Evolutionary conservation across 2,113 vertebrate species (phyloP).

Genomic region (Pelobates fuscus): DNA sequence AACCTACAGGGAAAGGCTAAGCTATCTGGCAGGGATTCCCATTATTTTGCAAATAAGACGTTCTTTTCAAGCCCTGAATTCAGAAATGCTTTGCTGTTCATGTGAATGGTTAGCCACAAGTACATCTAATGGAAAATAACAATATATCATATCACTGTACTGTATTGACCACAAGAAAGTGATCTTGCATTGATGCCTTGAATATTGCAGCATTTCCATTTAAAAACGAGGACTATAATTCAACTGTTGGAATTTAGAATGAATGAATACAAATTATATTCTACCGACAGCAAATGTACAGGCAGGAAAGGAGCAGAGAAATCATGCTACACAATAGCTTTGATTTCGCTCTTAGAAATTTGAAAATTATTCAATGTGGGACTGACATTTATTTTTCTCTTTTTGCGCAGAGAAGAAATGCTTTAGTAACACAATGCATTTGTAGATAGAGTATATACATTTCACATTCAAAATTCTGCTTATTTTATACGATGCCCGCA

Average conservation of each 20-base stretch:
- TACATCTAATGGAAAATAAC: constrained; percentile 3
- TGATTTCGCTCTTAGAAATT: constrained; percentile 39
- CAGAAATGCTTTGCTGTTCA: background rate
- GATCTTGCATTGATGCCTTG: background rate
- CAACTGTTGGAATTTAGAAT: background rate
- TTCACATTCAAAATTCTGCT: constrained; percentile 14
- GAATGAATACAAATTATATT: constrained; percentile 40
- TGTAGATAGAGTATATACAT: constrained; percentile 20
- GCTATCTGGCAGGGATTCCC: constrained; percentile 2
- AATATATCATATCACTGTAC: constrained; percentile 8
- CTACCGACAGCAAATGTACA: background rate
- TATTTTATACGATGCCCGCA: background rate
- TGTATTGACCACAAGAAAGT: constrained; percentile 2
- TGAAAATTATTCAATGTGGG: constrained; percentile 32
- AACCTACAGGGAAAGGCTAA: background rate
- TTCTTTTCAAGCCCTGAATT: constrained; percentile 1
- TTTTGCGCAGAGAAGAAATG: background rate
- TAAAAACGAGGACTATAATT: constrained; percentile 15
- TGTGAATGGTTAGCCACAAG: background rate
- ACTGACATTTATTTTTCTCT: constrained; percentile 32
- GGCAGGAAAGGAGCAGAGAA: background rate
- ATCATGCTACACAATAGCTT: constrained; percentile 31
- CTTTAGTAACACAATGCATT: background rate
- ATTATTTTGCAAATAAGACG: constrained; percentile 30
- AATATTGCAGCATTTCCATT: constrained; percentile 17